Evolutionary conservation across 2,888 invertebrate species (phyloP), one percentile per base, ranked within the genome.

Genomic region (Cataglyphis rosenhaueri): DNA sequence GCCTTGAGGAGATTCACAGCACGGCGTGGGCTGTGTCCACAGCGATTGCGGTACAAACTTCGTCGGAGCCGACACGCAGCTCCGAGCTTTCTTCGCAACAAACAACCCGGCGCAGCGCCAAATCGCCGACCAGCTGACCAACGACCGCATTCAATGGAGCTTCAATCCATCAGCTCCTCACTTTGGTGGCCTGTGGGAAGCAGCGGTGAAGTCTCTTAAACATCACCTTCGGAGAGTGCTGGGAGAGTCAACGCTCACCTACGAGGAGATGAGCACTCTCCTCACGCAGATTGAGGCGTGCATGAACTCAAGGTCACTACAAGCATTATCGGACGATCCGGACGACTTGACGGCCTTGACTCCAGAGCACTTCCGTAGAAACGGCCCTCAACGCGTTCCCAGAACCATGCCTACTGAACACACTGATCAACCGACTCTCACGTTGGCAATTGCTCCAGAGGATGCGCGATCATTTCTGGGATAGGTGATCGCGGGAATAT

Each of bases 61-160:
- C 3, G 25, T 59, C 5, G 57, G 57, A 3, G 57, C 57, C 0
- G 57, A 59, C 25, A 6, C 32, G 0, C 1, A 5, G 0, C 10
- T 1, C 5, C 15, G 25, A 10, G 5, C 2, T 1, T 3, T 0
- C 4, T 59, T 0, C 12, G 15, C 12, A 8, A 9, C 8, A 0
- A 32, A 9, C n/a, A 4, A 0, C 18, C 8, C 3, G 0, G 9
- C 0, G 0, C 52, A 3, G n/a, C 52, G 52, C 6, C 5, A 32
- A 0, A 32, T 32, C 6, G 52, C 18, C 52, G 25, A 12, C 1
- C 21, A 21, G 21, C 10, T 1, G 12, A 15, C 25, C 15, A 4
- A 1, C 0, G 25, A 59, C 0, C 1, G 25, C 0, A 15, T 59
- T 0, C 10, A 4, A 0, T 29, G 57, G 57, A 0, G 5, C 1